These are phyloP conservation scores for Tricholaema leucomelas DNA, from an alignment of 2,113 vertebrate species.

Conservation along the genomic window DNA sequence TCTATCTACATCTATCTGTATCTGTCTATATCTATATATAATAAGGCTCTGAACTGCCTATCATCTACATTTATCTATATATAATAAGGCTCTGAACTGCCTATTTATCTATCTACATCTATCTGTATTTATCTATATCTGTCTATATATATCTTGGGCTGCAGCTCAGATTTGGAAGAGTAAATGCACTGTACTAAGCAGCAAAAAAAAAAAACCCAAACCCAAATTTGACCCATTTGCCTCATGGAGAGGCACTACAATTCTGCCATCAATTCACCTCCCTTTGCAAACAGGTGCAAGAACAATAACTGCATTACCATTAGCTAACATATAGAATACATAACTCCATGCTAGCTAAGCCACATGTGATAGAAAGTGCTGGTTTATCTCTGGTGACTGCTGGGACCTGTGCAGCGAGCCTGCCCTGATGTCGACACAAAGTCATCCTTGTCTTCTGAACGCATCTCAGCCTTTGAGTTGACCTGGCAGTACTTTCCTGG, in stretches of 20 bases:
- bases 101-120: too few species aligned
- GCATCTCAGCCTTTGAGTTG: background rate
- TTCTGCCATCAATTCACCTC: constrained; percentile 6
- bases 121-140: too few species aligned
- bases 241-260: constrained; percentile 16
- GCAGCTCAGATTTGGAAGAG: background rate
- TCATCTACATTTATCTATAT: too few species aligned
- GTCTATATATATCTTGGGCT: background rate
- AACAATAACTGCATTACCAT: constrained; percentile 57
- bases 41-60: too few species aligned
- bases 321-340: constrained; percentile 29
- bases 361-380: background rate
- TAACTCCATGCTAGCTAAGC: constrained; percentile 12
- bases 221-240: constrained; percentile 5
- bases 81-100: too few species aligned
- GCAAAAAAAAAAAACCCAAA: background rate
- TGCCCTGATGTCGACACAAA: background rate
- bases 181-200: background rate
- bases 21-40: too few species aligned
- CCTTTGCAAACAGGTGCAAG: constrained; percentile 39
- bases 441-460: constrained; percentile 25
- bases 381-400: background rate
- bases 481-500: constrained; percentile 24
- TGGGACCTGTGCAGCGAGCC: background rate
- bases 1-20: too few species aligned